Conservation (phyloP, 2,113 vertebrate genomes). For the Solea senegalensis region DNA sequence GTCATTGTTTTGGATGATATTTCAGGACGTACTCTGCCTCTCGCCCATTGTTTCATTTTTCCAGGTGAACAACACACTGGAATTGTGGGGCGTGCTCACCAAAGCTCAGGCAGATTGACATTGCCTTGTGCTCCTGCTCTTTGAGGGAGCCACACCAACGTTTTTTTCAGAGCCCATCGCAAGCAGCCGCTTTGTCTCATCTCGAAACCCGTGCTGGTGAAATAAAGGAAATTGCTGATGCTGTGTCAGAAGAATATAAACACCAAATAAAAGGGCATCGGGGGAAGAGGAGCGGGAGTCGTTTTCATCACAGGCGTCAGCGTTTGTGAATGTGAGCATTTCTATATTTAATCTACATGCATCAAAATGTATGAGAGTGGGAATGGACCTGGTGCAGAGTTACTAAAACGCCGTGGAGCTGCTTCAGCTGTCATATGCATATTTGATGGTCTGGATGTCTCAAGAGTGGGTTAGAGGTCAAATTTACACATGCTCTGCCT, state of each 20-base stretch:
- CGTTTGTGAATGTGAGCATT: slow-evolving; percentile 21
- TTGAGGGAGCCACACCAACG: slow-evolving; percentile 20
- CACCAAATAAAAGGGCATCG: slow-evolving; percentile 8
- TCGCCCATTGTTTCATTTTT: slow-evolving; percentile 27
- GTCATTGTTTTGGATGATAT: slow-evolving; percentile 1
- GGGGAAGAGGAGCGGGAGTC: not conserved
- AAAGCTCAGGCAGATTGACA: slow-evolving; percentile 11
- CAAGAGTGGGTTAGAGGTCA: slow-evolving; percentile 38
- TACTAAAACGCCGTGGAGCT: not conserved
- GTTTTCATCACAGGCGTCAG: not conserved
- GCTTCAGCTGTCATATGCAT: slow-evolving; percentile 26
- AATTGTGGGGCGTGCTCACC: not conserved
- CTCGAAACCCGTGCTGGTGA: slow-evolving; percentile 28
- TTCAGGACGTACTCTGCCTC: slow-evolving; percentile 27
- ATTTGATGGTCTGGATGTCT: slow-evolving; percentile 36
- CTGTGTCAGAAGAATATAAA: slow-evolving; percentile 1
- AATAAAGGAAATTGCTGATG: slow-evolving; percentile 38
- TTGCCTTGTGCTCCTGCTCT: slow-evolving; percentile 33
- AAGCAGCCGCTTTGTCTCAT: slow-evolving; percentile 45
- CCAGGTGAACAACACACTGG: slow-evolving; percentile 53
- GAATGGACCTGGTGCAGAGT: not conserved
- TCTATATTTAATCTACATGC: slow-evolving; percentile 6
- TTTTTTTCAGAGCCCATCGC: slow-evolving; percentile 41
- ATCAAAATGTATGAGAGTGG: not conserved
- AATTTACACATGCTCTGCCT: slow-evolving; percentile 28